These are phyloP conservation scores for Eupithecia dodoneata DNA, from an alignment of 2,888 invertebrate species.

Conservation along the genomic window DNA sequence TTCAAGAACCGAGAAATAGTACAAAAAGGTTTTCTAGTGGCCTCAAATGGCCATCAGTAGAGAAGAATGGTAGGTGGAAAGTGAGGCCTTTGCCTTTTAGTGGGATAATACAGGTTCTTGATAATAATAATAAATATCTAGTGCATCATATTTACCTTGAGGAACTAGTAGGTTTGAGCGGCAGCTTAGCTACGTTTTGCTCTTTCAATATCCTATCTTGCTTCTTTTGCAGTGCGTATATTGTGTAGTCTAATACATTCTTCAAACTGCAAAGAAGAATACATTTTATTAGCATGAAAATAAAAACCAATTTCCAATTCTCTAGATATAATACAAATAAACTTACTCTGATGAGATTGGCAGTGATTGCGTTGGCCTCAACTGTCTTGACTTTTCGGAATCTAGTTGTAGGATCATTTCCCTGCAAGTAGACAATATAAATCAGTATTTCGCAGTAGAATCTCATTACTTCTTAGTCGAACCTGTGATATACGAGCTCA, in stretches of 20 bases:
- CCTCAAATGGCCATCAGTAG: no score
- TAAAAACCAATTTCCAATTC: background rate
- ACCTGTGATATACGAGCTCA: background rate
- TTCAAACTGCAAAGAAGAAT: conserved; percentile 38
- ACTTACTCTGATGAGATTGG: conserved; percentile 58
- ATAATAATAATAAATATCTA: background rate
- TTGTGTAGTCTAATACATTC: conserved; percentile 42
- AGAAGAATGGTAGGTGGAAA: no score
- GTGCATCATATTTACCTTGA: conserved; percentile 34
- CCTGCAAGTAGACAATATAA: conserved; percentile 26
- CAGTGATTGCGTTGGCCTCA: conserved; percentile 77
- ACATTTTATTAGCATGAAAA: conserved; percentile 3
- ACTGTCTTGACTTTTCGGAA: conserved; percentile 72
- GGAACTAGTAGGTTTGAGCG: conserved; percentile 41
- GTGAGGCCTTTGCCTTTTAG: no score
- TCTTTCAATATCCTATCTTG: conserved; percentile 43
- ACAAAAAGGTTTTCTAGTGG: background rate
- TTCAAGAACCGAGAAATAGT: background rate
- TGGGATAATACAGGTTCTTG: no score
- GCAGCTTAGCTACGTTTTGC: conserved; percentile 33
- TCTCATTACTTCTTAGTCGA: no score
- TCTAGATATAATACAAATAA: background rate
- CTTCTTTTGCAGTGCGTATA: conserved; percentile 40
- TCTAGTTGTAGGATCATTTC: conserved; percentile 67
- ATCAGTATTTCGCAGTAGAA: background rate